Evolutionary conservation across 1,140 invertebrate genomes (phyloP), one percentile per base, ranked within the genome.

Genomic region (Gonioctena quinquepunctata): DNA sequence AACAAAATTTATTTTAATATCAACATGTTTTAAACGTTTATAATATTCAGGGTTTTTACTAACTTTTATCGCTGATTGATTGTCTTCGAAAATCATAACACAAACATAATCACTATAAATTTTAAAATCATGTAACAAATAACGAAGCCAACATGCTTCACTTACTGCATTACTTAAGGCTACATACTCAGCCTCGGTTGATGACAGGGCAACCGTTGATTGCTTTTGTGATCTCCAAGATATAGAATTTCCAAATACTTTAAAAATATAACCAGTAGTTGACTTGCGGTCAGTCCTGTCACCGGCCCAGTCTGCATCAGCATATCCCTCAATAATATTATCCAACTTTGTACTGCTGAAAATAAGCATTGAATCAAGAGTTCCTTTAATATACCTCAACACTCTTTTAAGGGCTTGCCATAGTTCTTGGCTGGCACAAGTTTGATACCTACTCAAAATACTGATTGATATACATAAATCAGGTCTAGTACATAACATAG

Each of bases 291-390:
- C 80, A 11, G 70, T 25, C 5, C 7, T 73, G 42, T 82, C 75
- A 7, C 69, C 77, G 11, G 74, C 84, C 80, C 83, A 85, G 73
- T 85, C 82, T 4, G 82, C 73, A 76, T 85, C 84, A 7, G 80
- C 80, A 77, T 73, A 85, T n/a, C 80, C 71, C 21, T 18, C 16
- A 64, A 64, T 16, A 64, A 7, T 52, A 16, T 49, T 64, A 5
- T 64, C 27, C n/a, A n/a, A n/a, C n/a, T n/a, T n/a, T n/a, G n/a
- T n/a, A n/a, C n/a, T n/a, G n/a, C n/a, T n/a, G n/a, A n/a, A n/a
- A n/a, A n/a, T n/a, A n/a, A n/a, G n/a, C n/a, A n/a, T n/a, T n/a
- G n/a, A n/a, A n/a, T n/a, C n/a, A n/a, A n/a, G n/a, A n/a, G n/a
- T n/a, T n/a, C n/a, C n/a, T n/a, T n/a, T n/a, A n/a, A n/a, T n/a